phyloP scores from a whole-genome alignment of 2,797 vertebrate genomes.

The Aldrovandia affinis region DNA sequence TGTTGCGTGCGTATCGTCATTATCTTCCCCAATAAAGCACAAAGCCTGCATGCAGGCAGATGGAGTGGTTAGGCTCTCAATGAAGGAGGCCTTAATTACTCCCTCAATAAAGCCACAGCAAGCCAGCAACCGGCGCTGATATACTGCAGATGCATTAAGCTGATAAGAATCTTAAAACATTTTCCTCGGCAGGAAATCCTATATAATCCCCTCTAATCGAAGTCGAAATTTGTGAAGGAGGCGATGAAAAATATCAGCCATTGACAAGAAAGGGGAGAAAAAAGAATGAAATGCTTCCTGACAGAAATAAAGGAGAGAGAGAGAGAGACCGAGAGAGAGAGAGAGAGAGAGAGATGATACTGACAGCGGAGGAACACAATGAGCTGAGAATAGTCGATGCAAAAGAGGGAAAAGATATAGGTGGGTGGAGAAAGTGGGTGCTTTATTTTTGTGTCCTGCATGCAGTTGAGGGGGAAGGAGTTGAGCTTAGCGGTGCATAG shows the following conservation, averaged over 20 bases:
- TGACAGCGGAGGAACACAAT: no score
- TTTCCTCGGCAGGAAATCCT: background rate
- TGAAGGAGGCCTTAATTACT: background rate
- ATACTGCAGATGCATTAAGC: background rate
- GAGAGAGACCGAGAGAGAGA: slow-evolving; percentile 31
- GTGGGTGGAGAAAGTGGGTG: background rate
- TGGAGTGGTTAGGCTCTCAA: background rate
- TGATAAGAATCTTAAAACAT: slow-evolving; percentile 11
- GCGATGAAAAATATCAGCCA: background rate
- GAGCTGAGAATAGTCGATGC: no score
- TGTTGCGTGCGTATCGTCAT: background rate
- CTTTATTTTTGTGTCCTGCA: no score
- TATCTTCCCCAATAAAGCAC: background rate
- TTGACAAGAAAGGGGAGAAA: background rate
- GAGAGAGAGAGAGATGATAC: background rate
- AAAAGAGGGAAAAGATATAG: background rate
- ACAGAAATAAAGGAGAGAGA: background rate
- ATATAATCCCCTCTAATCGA: background rate
- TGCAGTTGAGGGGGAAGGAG: no score
- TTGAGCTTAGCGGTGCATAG: no score
- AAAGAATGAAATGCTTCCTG: background rate
- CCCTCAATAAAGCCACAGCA: background rate
- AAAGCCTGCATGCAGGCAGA: background rate
- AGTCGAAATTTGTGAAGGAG: background rate
- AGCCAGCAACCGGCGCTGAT: background rate